phyloP scores from a whole-genome alignment of 1,140 invertebrate species.

The Saxidomus purpurata region DNA sequence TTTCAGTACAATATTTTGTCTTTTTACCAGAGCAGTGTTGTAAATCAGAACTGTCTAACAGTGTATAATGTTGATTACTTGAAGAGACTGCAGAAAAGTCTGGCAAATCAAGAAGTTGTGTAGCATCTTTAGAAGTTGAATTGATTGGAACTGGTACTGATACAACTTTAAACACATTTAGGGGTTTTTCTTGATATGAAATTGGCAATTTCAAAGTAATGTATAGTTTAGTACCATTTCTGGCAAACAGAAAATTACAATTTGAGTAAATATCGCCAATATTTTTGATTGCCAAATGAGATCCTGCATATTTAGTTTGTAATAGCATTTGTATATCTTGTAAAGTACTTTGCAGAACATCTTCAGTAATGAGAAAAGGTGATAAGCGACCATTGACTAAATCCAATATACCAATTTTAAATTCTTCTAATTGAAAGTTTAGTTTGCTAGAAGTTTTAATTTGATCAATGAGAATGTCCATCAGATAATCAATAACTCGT shows the following conservation, averaged over 20 bases:
- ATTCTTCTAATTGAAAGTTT: conserved; percentile 17
- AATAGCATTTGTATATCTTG: conserved; percentile 44
- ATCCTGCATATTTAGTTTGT: conserved; percentile 31
- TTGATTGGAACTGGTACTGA: conserved; percentile 52
- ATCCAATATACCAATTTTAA: conserved; percentile 26
- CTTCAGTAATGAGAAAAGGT: conserved; percentile 29
- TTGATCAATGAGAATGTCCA: conserved; percentile 19
- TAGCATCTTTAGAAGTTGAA: conserved; percentile 50
- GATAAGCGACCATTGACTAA: conserved; percentile 38
- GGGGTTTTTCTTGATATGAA: conserved; percentile 23
- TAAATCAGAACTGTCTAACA: not conserved
- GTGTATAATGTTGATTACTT: conserved; percentile 36
- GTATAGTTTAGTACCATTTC: conserved; percentile 29
- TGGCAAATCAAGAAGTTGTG: conserved; percentile 43
- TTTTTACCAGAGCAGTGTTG: conserved; percentile 25
- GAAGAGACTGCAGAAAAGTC: conserved; percentile 6
- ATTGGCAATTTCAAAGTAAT: conserved; percentile 13
- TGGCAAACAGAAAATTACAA: conserved; percentile 30
- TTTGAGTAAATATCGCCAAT: conserved; percentile 2
- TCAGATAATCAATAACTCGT: not conserved
- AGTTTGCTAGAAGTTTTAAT: conserved; percentile 5
- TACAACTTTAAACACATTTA: conserved; percentile 1
- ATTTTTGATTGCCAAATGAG: conserved; percentile 2
- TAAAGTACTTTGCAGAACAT: not conserved
- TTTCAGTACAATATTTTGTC: conserved; percentile 13